Conservation (phyloP, 2,113 vertebrate species). For the Crotalus helleri region DNA sequence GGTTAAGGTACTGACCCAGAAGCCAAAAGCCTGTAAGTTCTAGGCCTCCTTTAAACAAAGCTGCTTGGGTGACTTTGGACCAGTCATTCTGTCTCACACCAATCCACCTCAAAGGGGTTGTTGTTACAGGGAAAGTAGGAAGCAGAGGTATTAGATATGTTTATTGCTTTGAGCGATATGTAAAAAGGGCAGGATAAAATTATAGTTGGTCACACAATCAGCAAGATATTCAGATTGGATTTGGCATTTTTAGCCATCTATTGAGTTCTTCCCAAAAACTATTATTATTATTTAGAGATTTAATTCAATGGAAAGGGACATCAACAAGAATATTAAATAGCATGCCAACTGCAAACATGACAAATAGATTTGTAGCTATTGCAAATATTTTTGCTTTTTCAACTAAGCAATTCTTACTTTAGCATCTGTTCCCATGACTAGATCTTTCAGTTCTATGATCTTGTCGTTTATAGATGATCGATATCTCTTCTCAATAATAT, state of each 20-base stretch:
- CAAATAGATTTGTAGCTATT: neutral
- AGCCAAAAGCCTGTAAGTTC: neutral
- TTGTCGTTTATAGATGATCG: constrained; percentile 98
- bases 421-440: constrained; percentile 94
- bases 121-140: neutral
- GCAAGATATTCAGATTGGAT: neutral
- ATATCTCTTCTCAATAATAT: constrained; percentile 98
- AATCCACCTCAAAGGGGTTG: neutral
- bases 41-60: neutral
- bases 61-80: neutral
- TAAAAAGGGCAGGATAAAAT: neutral
- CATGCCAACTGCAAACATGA: neutral
- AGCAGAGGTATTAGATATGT: neutral
- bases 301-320: neutral
- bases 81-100: neutral
- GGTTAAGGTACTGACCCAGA: neutral
- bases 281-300: neutral
- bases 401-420: constrained; percentile 75
- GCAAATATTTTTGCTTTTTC: neutral
- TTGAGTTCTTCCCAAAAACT: neutral
- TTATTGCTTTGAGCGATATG: neutral
- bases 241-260: neutral
- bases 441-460: constrained; percentile 92
- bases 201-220: neutral
- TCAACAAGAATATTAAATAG: neutral